A percentile compares a stretch with the other conserved stretches of the same genome.
These are phyloP conservation scores for Clarias macrocephalus DNA, from an alignment of 2,113 vertebrate species.

Conservation along the genomic window DNA sequence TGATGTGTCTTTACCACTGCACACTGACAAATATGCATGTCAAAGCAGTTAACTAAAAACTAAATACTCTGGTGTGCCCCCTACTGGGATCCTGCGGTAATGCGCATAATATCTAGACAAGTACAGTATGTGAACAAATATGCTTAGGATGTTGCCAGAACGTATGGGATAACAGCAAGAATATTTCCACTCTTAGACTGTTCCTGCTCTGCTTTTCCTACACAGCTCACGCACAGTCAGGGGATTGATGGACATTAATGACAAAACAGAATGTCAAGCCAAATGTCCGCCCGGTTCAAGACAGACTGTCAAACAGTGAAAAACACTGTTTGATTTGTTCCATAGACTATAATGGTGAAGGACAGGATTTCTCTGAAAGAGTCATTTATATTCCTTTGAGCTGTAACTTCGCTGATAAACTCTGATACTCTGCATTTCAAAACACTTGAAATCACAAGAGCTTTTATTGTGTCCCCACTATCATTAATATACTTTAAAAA, in stretches of 20 bases:
- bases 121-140: no score
- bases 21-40: no score
- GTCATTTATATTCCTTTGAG: constrained; percentile 26
- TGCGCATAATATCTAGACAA: no score
- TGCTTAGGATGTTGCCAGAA: no score
- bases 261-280: constrained; percentile 31
- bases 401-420: background rate
- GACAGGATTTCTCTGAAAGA: background rate
- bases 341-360: constrained; percentile 18
- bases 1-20: background rate
- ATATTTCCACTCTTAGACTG: background rate
- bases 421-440: background rate
- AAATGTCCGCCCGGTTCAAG: constrained; percentile 29
- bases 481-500: background rate
- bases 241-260: constrained; percentile 50
- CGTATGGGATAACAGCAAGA: no score
- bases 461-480: background rate
- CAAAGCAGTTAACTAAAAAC: no score
- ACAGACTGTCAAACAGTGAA: constrained; percentile 36
- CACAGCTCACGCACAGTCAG: constrained; percentile 17
- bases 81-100: no score
- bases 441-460: background rate
- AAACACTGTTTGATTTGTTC: constrained; percentile 4
- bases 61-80: no score
- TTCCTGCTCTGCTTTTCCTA: background rate